These are phyloP conservation scores for Nymphalis c-album DNA, from an alignment of 2,888 invertebrate species.

Conservation along the genomic window DNA sequence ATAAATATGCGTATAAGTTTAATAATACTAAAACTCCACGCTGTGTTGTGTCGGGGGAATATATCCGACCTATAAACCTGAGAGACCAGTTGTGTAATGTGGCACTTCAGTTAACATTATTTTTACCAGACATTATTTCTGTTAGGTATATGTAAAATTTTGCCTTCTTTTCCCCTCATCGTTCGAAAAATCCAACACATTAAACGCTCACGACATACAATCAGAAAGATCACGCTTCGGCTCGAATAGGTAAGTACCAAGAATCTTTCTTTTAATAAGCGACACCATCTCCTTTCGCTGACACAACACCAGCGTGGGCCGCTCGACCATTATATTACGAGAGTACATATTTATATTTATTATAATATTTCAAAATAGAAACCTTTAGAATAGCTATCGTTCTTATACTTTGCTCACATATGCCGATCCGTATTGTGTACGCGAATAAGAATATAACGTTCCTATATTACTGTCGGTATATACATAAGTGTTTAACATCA, in stretches of 20 bases:
- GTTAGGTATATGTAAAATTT: background rate
- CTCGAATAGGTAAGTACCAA: slow-evolving; percentile 14
- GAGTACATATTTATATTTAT: slow-evolving; percentile 4
- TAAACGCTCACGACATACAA: background rate
- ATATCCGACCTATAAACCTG: background rate
- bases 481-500: background rate
- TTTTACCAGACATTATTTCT: background rate
- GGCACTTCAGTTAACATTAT: background rate
- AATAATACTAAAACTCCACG: background rate
- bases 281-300: slow-evolving; percentile 2
- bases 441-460: background rate
- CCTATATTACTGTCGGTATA: background rate
- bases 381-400: background rate
- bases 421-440: slow-evolving; percentile 19
- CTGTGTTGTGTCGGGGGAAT: slow-evolving; percentile 30
- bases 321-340: too few relatives aligned
- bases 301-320: slow-evolving; percentile 23
- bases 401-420: slow-evolving; percentile 23
- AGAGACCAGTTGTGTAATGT: background rate
- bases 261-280: slow-evolving; percentile 5
- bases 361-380: too few relatives aligned
- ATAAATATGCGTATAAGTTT: slow-evolving; percentile 13
- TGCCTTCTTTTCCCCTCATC: slow-evolving; percentile 15
- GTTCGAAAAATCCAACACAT: slow-evolving; percentile 6
- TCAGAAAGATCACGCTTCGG: slow-evolving; percentile 12